A percentile compares a stretch with the other conserved stretches of the same genome.
These are phyloP conservation scores for Oxyteleia sp. DNA, from an alignment of 2,888 invertebrate species.

Conservation along the genomic window DNA sequence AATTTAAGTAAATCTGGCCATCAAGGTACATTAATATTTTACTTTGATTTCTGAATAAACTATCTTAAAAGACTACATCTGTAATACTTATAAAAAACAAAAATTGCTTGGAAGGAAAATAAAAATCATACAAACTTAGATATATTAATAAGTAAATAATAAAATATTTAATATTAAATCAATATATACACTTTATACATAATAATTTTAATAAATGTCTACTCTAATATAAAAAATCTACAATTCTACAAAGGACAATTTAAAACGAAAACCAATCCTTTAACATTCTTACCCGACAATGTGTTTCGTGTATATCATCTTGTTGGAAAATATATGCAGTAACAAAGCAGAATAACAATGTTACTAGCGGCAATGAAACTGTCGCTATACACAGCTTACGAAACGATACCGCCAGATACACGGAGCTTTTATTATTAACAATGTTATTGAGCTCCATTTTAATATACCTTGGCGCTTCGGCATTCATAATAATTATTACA, in stretches of 20 bases:
- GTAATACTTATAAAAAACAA: no score
- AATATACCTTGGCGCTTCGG: constrained; percentile 56
- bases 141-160: no score
- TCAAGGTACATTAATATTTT: no score
- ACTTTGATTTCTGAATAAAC: no score
- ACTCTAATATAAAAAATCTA: not conserved
- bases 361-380: constrained; percentile 94
- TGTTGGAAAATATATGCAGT: constrained; percentile 96
- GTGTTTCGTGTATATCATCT: constrained; percentile 98
- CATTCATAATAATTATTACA: constrained; percentile 66
- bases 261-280: not conserved
- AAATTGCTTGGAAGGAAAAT: no score
- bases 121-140: no score
- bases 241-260: not conserved
- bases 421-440: constrained; percentile 85
- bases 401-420: constrained; percentile 92
- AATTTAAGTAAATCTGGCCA: no score
- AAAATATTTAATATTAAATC: not conserved
- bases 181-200: no score
- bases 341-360: constrained; percentile 95
- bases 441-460: constrained; percentile 85
- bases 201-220: not conserved
- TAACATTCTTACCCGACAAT: constrained; percentile 93
- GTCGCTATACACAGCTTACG: constrained; percentile 94
- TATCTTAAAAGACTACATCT: no score